A percentile compares a stretch with the other conserved stretches of the same genome.
Conservation (phyloP, 2,113 vertebrate genomes). For the Micronycteris hirsuta region DNA sequence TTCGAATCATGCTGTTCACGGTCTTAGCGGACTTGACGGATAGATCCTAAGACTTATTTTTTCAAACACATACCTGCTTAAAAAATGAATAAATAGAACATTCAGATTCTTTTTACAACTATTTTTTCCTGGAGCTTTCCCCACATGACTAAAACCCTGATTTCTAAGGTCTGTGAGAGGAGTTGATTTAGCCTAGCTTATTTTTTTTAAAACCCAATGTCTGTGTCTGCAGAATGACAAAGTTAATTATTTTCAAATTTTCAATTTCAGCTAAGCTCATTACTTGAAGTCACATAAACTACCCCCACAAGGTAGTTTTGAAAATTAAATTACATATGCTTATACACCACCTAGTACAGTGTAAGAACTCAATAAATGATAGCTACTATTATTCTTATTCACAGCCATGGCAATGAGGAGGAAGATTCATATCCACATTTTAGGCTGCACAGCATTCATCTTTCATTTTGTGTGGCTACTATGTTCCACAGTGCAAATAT, state of each 20-base stretch:
- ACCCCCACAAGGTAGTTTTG: background rate
- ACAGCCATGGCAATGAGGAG: background rate
- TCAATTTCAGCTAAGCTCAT: background rate
- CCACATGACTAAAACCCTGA: background rate
- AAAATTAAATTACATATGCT: background rate
- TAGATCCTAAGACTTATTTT: background rate
- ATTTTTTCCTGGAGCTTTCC: background rate
- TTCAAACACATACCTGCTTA: background rate
- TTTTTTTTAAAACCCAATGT: conserved; percentile 11
- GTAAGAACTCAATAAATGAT: background rate
- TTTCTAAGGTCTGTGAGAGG: background rate
- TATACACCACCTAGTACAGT: background rate
- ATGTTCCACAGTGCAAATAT: background rate
- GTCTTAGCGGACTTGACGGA: background rate
- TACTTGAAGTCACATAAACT: background rate
- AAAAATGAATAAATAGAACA: background rate
- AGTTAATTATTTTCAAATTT: background rate
- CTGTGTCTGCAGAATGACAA: background rate
- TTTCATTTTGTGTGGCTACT: background rate
- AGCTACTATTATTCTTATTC: background rate
- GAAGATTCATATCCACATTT: background rate
- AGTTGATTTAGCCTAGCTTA: background rate
- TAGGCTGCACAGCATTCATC: background rate
- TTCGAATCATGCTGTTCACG: background rate
- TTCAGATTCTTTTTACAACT: background rate